Percentiles rank a stretch among this genome's conserved stretches.
Conservation (phyloP, 2,888 invertebrate species). For the Ypsolopha scabrella region DNA sequence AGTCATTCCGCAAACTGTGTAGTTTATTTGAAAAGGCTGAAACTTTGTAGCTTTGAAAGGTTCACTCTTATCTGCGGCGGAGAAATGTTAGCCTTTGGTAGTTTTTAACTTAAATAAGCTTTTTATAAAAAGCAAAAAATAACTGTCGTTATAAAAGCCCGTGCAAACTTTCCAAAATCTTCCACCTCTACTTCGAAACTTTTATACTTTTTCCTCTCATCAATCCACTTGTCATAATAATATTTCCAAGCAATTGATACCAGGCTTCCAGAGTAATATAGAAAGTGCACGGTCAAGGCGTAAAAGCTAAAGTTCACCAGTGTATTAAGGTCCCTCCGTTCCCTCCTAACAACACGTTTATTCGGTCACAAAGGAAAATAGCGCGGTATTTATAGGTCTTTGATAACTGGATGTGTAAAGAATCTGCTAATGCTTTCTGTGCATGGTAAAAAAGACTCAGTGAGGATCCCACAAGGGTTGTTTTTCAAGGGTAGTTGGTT, state of each 20-base stretch:
- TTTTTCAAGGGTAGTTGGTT: conserved; percentile 6
- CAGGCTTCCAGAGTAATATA: conserved; percentile 44
- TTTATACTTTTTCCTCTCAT: neutral
- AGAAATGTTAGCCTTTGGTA: no score
- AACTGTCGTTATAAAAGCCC: no score
- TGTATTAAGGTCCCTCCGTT: conserved; percentile 13
- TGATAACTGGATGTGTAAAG: conserved; percentile 22
- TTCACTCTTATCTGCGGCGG: no score
- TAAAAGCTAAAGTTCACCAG: conserved; percentile 23
- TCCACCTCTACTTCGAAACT: neutral
- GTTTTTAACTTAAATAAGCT: no score
- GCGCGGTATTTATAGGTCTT: conserved; percentile 20
- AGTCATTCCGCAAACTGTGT: neutral
- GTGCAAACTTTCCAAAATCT: neutral
- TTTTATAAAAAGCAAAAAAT: no score
- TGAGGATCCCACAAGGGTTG: conserved; percentile 15
- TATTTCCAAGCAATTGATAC: conserved; percentile 56
- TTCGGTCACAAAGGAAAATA: neutral
- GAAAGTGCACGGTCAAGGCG: conserved; percentile 43
- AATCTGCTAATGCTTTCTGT: conserved; percentile 3
- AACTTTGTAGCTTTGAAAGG: no score
- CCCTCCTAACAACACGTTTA: neutral
- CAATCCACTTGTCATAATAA: conserved; percentile 33
- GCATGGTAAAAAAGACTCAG: conserved; percentile 22
- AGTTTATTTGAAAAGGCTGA: no score